Percentiles rank a stretch among this genome's conserved stretches.
Evolutionary conservation across 2,888 invertebrate genomes (phyloP).

Genomic region (Protonemura montana): DNA sequence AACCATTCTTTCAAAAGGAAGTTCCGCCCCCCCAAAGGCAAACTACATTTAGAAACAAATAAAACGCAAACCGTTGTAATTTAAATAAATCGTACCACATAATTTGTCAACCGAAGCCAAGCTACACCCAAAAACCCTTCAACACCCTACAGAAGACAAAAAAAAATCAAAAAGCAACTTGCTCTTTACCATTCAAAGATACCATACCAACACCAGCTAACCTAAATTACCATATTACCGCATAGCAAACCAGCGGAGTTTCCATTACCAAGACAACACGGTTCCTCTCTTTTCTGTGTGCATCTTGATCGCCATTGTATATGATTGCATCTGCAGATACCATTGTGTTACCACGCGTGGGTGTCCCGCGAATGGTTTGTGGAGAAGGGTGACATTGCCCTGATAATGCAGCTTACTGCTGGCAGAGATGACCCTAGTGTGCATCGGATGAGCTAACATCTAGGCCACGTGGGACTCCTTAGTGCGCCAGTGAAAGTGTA

Average conservation of each 20-base stretch:
- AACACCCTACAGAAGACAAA: neutral
- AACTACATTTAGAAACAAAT: neutral
- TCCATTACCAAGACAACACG: neutral
- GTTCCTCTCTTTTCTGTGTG: neutral
- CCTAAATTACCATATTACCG: neutral
- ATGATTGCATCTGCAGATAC: neutral
- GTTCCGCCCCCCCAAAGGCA: neutral
- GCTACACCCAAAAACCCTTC: neutral
- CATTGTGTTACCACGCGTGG: neutral
- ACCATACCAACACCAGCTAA: neutral
- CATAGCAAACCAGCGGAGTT: neutral
- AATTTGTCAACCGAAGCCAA: neutral
- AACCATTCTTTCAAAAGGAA: neutral
- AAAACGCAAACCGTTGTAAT: neutral
- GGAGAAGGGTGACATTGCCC: neutral
- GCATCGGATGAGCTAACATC: conserved; percentile 7
- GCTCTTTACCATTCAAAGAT: neutral
- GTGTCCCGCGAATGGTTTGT: neutral
- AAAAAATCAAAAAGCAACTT: neutral
- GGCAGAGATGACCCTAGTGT: neutral
- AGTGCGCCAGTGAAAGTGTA: neutral
- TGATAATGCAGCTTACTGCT: neutral
- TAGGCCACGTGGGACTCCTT: neutral
- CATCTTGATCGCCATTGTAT: neutral
- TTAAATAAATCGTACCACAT: neutral